A percentile compares a stretch with the other conserved stretches of the same genome.
Evolutionary conservation across 1,140 invertebrate species (phyloP).

Genomic region (Nymphalis io): DNA sequence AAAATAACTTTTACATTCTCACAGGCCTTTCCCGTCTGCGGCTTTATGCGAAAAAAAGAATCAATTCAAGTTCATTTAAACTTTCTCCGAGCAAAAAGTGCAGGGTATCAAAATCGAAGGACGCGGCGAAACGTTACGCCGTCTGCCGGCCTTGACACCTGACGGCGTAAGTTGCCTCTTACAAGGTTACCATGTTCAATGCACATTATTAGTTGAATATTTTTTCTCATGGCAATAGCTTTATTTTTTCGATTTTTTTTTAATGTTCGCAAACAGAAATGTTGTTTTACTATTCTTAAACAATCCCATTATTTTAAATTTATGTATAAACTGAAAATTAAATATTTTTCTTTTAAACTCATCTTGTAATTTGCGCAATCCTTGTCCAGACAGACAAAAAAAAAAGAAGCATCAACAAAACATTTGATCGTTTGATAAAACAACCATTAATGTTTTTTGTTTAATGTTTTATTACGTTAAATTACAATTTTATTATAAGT

Average conservation of each 20-base stretch:
- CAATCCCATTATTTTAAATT: no score
- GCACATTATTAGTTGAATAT: background rate
- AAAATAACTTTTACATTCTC: constrained; percentile 28
- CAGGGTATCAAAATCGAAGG: constrained; percentile 38
- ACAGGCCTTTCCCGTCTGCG: constrained; percentile 34
- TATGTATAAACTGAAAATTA: no score
- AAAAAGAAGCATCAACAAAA: no score
- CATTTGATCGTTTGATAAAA: no score
- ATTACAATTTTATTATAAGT: no score
- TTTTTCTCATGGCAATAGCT: background rate
- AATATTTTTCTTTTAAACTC: no score
- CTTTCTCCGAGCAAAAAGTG: constrained; percentile 41
- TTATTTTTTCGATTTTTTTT: background rate
- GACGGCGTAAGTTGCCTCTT: constrained; percentile 7
- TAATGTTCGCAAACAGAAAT: no score
- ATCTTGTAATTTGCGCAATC: no score
- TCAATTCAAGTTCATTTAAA: constrained; percentile 33
- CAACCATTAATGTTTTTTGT: no score
- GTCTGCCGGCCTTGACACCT: constrained; percentile 42
- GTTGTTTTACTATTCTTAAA: no score
- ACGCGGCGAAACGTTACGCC: constrained; percentile 37
- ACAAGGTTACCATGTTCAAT: background rate
- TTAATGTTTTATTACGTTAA: no score
- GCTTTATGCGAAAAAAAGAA: constrained; percentile 28
- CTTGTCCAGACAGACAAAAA: no score